Percentiles rank a stretch among this genome's conserved stretches.
Conservation (phyloP, 2,888 invertebrate genomes). For the Drosophila quinaria region DNA sequence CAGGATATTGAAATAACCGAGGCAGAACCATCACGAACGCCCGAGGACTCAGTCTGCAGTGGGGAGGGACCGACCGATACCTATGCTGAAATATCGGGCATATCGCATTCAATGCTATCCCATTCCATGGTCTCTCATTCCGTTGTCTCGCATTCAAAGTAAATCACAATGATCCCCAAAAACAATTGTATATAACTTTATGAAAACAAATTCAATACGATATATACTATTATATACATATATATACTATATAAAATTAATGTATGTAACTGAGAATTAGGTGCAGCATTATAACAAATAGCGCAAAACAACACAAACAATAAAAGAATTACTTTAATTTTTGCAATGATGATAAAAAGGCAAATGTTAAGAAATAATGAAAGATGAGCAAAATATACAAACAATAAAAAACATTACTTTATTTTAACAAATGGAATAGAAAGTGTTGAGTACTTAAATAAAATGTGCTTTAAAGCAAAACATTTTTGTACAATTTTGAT, state of each 20-base stretch:
- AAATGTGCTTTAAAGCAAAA: slow-evolving; percentile 26
- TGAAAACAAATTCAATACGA: slow-evolving; percentile 15
- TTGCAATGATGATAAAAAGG: slow-evolving; percentile 47
- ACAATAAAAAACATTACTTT: slow-evolving; percentile 78
- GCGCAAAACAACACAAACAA: slow-evolving; percentile 68
- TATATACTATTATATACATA: slow-evolving; percentile 43
- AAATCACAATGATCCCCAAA: slow-evolving; percentile 25
- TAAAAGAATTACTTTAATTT: slow-evolving; percentile 78
- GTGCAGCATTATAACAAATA: slow-evolving; percentile 65
- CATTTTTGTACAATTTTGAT: slow-evolving; percentile 77
- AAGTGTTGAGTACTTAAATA: slow-evolving; percentile 40
- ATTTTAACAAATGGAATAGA: slow-evolving; percentile 58
- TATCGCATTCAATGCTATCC: slow-evolving; percentile 85
- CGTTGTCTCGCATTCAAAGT: slow-evolving; percentile 79
- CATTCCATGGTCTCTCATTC: slow-evolving; percentile 84
- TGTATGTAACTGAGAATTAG: slow-evolving; percentile 68
- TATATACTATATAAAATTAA: slow-evolving; percentile 30
- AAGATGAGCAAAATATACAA: slow-evolving; percentile 49
- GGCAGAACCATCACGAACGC: slow-evolving; percentile 93
- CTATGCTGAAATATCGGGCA: slow-evolving; percentile 85
- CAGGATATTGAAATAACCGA: slow-evolving; percentile 90
- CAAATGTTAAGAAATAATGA: slow-evolving; percentile 33
- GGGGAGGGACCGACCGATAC: slow-evolving; percentile 92
- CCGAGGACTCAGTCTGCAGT: slow-evolving; percentile 96
- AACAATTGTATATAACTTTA: slow-evolving; percentile 29